Percentiles rank a stretch among this genome's conserved stretches.
Conservation (phyloP, 2,113 vertebrate species). For the Oreochromis aureus region DNA sequence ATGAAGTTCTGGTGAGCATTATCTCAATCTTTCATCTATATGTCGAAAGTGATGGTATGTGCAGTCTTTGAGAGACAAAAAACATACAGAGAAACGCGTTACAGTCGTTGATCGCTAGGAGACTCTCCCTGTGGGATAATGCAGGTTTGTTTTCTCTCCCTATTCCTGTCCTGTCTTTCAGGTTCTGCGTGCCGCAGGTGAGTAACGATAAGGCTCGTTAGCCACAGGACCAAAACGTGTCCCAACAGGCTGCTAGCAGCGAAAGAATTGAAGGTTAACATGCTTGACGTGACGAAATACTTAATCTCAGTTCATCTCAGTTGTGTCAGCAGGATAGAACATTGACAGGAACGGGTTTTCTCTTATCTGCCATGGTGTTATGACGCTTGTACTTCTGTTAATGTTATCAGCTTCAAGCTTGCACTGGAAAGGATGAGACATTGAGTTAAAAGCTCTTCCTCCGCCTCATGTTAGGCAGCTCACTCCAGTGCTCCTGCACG, state of each 20-base stretch:
- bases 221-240: not conserved
- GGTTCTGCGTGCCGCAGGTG: not conserved
- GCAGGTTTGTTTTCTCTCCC: not conserved
- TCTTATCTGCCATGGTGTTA: not conserved
- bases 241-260: not conserved
- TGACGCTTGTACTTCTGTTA: not conserved
- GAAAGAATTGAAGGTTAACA: not conserved
- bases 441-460: not conserved
- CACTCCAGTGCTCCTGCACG: not conserved
- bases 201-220: not conserved
- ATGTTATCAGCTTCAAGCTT: not conserved
- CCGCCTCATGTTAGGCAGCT: not conserved
- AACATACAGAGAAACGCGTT: not conserved
- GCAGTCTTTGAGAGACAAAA: not conserved
- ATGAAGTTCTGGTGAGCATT: conserved; percentile 6
- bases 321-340: not conserved
- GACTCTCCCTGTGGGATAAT: not conserved
- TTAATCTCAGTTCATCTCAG: not conserved
- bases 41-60: not conserved
- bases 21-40: not conserved
- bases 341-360: not conserved
- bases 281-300: not conserved
- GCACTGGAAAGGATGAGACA: not conserved
- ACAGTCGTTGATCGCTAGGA: not conserved
- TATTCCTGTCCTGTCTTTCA: not conserved